A percentile compares a stretch with the other conserved stretches of the same genome.
Evolutionary conservation across 2,113 vertebrate species (phyloP).

Genomic region (Bambusicola thoracicus): DNA sequence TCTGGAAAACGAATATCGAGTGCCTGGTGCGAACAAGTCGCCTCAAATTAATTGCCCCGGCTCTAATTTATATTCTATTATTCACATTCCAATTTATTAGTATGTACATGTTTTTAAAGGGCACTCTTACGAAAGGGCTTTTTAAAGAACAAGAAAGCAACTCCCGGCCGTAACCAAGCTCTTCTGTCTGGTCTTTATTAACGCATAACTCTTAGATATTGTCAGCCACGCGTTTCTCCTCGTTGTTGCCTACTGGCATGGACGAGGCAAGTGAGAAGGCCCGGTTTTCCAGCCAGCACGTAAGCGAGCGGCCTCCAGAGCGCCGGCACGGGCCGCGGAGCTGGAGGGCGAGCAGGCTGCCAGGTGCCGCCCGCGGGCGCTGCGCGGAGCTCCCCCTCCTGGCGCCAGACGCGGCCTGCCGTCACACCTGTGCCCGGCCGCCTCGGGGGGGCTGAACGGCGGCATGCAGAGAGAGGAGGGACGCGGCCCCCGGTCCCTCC

Average conservation of each 20-base stretch:
- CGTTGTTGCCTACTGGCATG: neutral
- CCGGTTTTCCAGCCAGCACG: neutral
- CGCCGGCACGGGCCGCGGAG: too few species aligned
- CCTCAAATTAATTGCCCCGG: neutral
- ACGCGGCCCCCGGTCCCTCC: too few species aligned
- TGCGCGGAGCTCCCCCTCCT: too few species aligned
- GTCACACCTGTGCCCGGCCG: too few species aligned
- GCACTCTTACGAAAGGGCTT: neutral
- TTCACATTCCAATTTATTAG: neutral
- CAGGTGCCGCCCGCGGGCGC: too few species aligned
- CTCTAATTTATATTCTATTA: neutral
- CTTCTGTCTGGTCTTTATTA: neutral
- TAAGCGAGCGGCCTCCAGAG: neutral
- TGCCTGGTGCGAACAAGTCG: neutral
- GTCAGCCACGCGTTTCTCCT: neutral
- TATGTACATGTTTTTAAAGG: neutral
- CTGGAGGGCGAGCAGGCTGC: too few species aligned
- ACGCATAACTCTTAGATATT: neutral
- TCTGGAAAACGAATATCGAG: conserved; percentile 6
- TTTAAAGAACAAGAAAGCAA: neutral
- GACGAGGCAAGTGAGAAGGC: neutral
- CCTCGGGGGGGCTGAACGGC: too few species aligned
- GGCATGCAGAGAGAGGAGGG: too few species aligned
- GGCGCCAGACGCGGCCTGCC: too few species aligned
- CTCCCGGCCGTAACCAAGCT: neutral